A percentile compares a stretch with the other conserved stretches of the same genome.
These are phyloP conservation scores for Nesometra sesokonis DNA, from an alignment of 35 echinoderm and acorn worm genomes.

Conservation along the genomic window DNA sequence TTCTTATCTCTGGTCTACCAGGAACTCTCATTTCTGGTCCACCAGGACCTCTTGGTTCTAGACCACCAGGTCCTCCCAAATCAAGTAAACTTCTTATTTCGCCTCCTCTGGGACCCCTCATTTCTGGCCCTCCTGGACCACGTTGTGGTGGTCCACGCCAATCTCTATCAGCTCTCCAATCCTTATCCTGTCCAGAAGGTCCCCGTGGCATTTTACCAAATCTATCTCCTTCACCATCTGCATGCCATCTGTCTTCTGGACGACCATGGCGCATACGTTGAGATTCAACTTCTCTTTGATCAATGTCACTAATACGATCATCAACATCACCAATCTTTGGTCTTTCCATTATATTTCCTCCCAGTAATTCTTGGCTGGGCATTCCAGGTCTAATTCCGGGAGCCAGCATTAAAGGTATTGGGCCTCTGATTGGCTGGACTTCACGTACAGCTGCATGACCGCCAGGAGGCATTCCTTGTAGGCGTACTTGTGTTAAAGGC, in stretches of 20 bases:
- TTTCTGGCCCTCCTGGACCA: background rate
- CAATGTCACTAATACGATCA: background rate
- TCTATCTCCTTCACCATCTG: background rate
- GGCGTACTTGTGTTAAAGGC: background rate
- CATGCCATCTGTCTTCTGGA: background rate
- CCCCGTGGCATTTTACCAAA: background rate
- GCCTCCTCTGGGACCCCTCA: conserved; percentile 1
- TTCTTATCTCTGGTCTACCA: background rate
- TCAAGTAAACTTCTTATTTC: background rate
- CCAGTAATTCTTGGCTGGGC: background rate
- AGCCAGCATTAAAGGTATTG: background rate
- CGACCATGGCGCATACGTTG: background rate
- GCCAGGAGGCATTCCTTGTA: background rate
- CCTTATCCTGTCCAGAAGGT: background rate
- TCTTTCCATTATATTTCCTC: background rate
- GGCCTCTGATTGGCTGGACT: background rate
- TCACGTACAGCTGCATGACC: background rate
- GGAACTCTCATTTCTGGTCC: conserved; percentile 2
- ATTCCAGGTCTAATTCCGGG: background rate
- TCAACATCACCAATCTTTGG: background rate
- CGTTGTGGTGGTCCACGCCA: background rate
- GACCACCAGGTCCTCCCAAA: conserved; percentile 8
- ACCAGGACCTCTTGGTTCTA: background rate
- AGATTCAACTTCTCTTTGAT: background rate
- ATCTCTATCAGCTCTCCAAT: background rate